These are phyloP conservation scores for Habropoda laboriosa DNA, from an alignment of 1,140 invertebrate genomes.

Conservation along the genomic window DNA sequence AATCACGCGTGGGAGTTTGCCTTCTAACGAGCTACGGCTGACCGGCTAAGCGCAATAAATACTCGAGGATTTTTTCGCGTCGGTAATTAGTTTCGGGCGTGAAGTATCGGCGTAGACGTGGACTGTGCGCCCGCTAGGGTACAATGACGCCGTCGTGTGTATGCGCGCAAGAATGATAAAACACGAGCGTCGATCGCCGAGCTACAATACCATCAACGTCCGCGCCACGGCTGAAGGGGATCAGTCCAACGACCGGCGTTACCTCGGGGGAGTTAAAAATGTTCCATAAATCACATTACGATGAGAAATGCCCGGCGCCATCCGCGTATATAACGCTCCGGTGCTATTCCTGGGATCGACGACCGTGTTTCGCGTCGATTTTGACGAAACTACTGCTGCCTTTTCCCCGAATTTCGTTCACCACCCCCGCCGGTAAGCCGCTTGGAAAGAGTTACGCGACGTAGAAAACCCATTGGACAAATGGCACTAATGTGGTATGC, in stretches of 20 bases:
- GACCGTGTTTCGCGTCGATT: slow-evolving; percentile 27
- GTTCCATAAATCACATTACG: slow-evolving; percentile 77
- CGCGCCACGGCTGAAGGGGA: slow-evolving; percentile 43
- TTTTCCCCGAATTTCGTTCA: not conserved
- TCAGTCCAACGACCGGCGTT: slow-evolving; percentile 58
- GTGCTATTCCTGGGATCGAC: slow-evolving; percentile 11
- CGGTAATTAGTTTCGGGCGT: slow-evolving; percentile 62
- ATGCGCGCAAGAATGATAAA: slow-evolving; percentile 31
- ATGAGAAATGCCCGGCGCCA: slow-evolving; percentile 71
- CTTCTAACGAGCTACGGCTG: slow-evolving; percentile 14
- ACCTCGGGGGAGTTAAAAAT: slow-evolving; percentile 75
- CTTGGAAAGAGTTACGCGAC: too few species aligned
- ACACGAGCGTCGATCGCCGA: not conserved
- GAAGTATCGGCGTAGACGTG: slow-evolving; percentile 55
- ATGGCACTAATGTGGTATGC: too few species aligned
- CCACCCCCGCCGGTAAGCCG: too few species aligned
- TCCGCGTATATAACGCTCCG: slow-evolving; percentile 56
- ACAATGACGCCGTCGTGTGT: slow-evolving; percentile 23
- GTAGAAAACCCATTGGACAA: too few species aligned
- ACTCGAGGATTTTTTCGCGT: slow-evolving; percentile 58
- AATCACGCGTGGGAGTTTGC: slow-evolving; percentile 27
- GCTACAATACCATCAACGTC: slow-evolving; percentile 53
- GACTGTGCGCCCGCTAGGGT: slow-evolving; percentile 20
- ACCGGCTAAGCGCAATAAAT: slow-evolving; percentile 57
- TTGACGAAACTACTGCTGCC: slow-evolving; percentile 3